Evolutionary conservation across 2,113 vertebrate genomes (phyloP).

Genomic region (Notarius lentiginosus): DNA sequence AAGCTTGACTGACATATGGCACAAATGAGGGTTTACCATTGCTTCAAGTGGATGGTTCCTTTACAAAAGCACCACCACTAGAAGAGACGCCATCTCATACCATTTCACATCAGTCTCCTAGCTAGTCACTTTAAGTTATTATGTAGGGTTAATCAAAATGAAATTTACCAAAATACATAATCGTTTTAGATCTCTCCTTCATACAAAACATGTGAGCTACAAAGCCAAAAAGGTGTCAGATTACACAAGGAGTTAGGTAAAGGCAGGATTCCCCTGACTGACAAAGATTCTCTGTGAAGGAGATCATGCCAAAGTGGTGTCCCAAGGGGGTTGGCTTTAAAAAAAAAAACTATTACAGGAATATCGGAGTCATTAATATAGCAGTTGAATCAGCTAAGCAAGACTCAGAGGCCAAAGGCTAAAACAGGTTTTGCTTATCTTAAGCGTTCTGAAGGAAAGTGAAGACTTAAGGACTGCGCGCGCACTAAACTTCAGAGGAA

Average conservation of each 20-base stretch:
- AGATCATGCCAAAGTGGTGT: conserved; percentile 11
- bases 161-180: neutral
- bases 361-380: conserved; percentile 36
- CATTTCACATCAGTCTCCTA: neutral
- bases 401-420: conserved; percentile 36
- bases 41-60: neutral
- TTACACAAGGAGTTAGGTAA: neutral
- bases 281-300: neutral
- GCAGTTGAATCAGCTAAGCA: conserved; percentile 32
- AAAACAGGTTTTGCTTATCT: conserved; percentile 34
- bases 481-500: neutral
- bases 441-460: neutral
- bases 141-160: neutral
- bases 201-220: too few species aligned
- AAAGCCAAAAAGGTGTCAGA: too few species aligned
- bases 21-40: neutral
- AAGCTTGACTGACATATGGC: neutral
- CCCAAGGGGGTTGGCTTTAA: neutral
- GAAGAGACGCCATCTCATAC: neutral
- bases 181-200: too few species aligned
- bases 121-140: neutral
- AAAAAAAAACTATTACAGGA: conserved; percentile 2
- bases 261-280: neutral
- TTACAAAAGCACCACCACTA: neutral
- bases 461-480: neutral